phyloP scores from a whole-genome alignment of 2,888 invertebrate genomes.

The Branchinecta sandiegonensis region DNA sequence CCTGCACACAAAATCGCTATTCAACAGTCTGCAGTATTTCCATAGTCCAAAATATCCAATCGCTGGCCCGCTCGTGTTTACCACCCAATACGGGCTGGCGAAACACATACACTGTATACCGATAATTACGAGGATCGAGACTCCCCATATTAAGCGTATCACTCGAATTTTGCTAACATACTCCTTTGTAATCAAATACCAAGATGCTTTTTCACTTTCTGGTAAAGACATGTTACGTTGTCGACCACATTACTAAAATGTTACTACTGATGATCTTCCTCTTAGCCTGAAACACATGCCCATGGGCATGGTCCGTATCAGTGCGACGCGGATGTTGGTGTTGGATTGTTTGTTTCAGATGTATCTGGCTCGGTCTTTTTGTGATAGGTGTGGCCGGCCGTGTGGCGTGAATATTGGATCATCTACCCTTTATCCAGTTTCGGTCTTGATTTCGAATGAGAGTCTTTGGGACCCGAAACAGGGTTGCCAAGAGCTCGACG shows the following conservation, averaged over 20 bases:
- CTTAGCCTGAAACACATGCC: no score
- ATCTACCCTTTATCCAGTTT: no score
- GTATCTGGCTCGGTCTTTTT: no score
- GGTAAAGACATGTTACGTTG: slow-evolving; percentile 3
- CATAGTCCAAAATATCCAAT: slow-evolving; percentile 8
- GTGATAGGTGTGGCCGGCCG: no score
- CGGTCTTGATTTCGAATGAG: no score
- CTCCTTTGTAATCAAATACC: slow-evolving; percentile 10
- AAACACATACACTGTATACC: not conserved
- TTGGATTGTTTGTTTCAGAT: no score
- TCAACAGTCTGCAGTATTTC: not conserved
- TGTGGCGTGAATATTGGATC: no score
- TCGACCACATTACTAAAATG: slow-evolving; percentile 11
- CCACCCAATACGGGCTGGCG: not conserved
- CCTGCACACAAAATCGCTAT: not conserved
- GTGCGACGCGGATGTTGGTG: no score
- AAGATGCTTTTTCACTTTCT: slow-evolving; percentile 10
- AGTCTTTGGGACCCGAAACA: no score
- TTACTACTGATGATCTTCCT: no score
- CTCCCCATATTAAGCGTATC: not conserved
- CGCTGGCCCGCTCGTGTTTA: not conserved
- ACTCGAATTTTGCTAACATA: slow-evolving; percentile 2
- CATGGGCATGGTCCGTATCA: no score
- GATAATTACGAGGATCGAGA: not conserved
- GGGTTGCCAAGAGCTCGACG: no score